Conservation (phyloP, 2,888 invertebrate species). For the Ornithoptera priamus region DNA sequence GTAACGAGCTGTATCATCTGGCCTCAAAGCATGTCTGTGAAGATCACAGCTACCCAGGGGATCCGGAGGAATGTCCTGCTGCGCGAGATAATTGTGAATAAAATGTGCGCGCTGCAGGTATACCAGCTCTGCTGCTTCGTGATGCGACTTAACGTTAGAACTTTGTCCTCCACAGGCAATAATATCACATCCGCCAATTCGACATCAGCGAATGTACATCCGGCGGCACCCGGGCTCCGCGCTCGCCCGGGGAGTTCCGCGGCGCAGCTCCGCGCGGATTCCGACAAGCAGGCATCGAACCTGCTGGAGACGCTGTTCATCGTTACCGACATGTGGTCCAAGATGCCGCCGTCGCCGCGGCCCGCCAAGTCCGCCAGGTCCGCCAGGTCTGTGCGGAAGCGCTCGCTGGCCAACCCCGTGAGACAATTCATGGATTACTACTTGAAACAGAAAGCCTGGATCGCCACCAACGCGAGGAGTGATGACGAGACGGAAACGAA, state of each 20-base stretch:
- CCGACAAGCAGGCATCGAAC: not conserved
- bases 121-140: too few relatives aligned
- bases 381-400: conserved; percentile 44
- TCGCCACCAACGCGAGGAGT: conserved; percentile 42
- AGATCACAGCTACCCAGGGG: too few relatives aligned
- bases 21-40: too few relatives aligned
- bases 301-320: conserved; percentile 28
- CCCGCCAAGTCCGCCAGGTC: conserved; percentile 34
- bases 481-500: conserved; percentile 29
- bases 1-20: too few relatives aligned
- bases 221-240: not conserved
- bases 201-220: not conserved
- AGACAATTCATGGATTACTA: conserved; percentile 55
- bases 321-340: conserved; percentile 49
- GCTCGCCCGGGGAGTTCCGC: not conserved
- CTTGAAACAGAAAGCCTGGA: conserved; percentile 62
- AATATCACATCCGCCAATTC: not conserved
- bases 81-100: too few relatives aligned
- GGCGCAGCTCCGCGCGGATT: not conserved
- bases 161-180: not conserved
- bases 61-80: too few relatives aligned
- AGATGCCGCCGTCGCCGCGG: conserved; percentile 29
- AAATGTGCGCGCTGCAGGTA: too few relatives aligned
- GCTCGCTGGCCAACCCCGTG: conserved; percentile 46
- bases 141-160: not conserved